Evolutionary conservation across 2,888 invertebrate species (phyloP).

Genomic region (Acanthococcus lagerstroemiae): DNA sequence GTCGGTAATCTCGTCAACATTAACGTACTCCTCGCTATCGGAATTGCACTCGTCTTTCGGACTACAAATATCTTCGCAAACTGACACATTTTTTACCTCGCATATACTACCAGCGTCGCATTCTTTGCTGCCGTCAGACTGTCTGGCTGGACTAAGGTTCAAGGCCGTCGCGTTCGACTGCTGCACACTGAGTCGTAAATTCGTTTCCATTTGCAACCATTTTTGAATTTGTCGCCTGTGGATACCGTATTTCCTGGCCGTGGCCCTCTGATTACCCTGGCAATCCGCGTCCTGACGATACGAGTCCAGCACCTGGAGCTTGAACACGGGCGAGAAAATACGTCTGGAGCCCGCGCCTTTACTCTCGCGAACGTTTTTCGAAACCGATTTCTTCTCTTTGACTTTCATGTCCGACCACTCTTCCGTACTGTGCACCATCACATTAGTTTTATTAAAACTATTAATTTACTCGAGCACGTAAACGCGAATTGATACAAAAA

Average conservation of each 20-base stretch:
- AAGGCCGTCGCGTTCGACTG: constrained; percentile 42
- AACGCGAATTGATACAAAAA: constrained; percentile 40
- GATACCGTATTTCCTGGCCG: constrained; percentile 80
- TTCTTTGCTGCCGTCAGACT: constrained; percentile 40
- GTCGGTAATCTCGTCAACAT: constrained; percentile 36
- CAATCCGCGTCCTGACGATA: constrained; percentile 77
- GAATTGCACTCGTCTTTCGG: not conserved
- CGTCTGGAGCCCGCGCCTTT: constrained; percentile 67
- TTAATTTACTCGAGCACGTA: constrained; percentile 37
- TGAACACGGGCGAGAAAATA: constrained; percentile 81
- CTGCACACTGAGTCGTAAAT: constrained; percentile 60
- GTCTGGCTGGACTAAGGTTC: constrained; percentile 45
- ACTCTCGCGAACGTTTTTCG: constrained; percentile 41
- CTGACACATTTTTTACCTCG: not conserved
- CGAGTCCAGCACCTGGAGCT: constrained; percentile 77
- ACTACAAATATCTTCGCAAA: constrained; percentile 1
- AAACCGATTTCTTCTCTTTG: constrained; percentile 22
- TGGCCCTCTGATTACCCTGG: constrained; percentile 79
- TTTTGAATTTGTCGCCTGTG: constrained; percentile 84
- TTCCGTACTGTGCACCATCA: constrained; percentile 38
- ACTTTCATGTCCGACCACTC: constrained; percentile 42
- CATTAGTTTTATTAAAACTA: not conserved
- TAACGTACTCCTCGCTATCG: constrained; percentile 35
- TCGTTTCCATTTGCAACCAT: constrained; percentile 78
- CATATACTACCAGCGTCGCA: constrained; percentile 1